Evolutionary conservation across 2,113 vertebrate species (phyloP).

Genomic region (Passer montanus): DNA sequence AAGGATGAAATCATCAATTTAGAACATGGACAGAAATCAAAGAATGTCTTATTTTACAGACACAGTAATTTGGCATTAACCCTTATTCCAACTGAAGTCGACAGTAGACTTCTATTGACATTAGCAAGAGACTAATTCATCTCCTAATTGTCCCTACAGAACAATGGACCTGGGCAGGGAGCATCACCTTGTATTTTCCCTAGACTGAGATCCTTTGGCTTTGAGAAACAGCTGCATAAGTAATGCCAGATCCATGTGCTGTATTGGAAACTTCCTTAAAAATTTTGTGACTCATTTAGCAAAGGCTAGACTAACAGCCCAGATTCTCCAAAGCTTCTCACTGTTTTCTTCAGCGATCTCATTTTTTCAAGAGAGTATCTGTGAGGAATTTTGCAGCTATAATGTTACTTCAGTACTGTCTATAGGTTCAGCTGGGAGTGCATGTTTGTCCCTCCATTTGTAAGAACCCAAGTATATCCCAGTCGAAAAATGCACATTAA

Average conservation of each 20-base stretch:
- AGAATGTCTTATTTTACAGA: not conserved
- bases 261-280: not conserved
- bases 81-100: not conserved
- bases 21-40: constrained; percentile 11
- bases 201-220: not conserved
- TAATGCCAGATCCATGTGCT: not conserved
- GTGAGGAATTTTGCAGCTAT: not conserved
- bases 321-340: not conserved
- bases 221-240: not conserved
- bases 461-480: not conserved
- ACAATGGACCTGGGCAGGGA: not conserved
- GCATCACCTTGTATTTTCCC: not conserved
- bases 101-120: not conserved
- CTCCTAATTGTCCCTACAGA: not conserved
- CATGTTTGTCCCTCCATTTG: not conserved
- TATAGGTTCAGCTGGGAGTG: not conserved
- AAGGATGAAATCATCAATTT: constrained; percentile 12
- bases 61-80: not conserved
- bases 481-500: not conserved
- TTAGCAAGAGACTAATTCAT: not conserved
- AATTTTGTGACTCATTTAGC: not conserved
- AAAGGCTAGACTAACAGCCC: not conserved
- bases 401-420: not conserved
- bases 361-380: not conserved
- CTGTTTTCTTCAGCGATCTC: not conserved